Evolutionary conservation across 2,888 invertebrate genomes (phyloP), one percentile per base, ranked within the genome.

Genomic region (Drosophila putrida): DNA sequence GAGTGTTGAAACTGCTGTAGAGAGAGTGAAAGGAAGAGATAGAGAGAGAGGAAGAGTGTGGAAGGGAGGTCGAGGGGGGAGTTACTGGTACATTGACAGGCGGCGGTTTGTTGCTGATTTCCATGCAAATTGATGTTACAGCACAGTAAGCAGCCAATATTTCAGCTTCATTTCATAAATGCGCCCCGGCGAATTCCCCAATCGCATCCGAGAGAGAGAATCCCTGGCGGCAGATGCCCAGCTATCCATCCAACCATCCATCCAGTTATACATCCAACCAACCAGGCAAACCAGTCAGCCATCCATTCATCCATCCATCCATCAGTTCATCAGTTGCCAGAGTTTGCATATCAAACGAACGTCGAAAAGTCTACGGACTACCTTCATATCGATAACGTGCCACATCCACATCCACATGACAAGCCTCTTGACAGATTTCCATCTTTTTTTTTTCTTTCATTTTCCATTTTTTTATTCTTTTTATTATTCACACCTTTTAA

Each of bases 61-160:
- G 25, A 15, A 11, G 47, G 28, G 10, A 27, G n/a, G 5, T 4
- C n/a, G n/a, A n/a, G n/a, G n/a, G 39, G 33, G 9, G 27, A 11
- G 15, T n/a, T 28, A 28, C 72, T 58, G 71, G 73, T 65, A 49
- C 71, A 80, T 80, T 82, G 81, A 77, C 71, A 62, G 69, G 67
- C 75, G 63, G 63, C 72, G 69, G 49, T 58, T 55, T 71, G 75
- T 25, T 49, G 58, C 74, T 82, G 81, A 82, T 82, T 82, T 82
- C 82, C 86, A 82, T 82, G 82, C 82, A 82, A 82, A 82, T 82
- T 82, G 83, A 83, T 79, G 86, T 82, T 86, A 83, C 82, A 82
- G 81, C 81, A 82, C 83, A 82, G 83, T 86, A 82, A 82, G 82
- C 82, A 81, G 82, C 74, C 83, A 86, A 82, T 82, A 81, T 82